Conservation (phyloP, 1,140 invertebrate species). For the Listronotus oregonensis region DNA sequence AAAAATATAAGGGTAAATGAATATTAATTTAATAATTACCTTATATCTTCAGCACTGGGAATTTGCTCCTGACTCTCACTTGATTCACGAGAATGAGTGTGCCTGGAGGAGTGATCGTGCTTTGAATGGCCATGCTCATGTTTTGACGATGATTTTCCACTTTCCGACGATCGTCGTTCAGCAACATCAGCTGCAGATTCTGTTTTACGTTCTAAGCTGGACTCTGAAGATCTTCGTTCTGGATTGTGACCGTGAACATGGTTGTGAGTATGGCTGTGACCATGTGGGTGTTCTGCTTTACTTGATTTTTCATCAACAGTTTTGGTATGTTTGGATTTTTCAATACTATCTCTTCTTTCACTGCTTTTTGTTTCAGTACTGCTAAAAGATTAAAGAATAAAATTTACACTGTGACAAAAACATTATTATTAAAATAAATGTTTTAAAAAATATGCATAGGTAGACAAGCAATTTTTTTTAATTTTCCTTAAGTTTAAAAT, state of each 20-base stretch:
- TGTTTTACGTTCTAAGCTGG: not conserved
- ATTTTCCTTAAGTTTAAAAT: no score
- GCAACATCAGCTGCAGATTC: not conserved
- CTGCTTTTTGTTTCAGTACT: constrained; percentile 29
- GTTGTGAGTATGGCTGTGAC: no score
- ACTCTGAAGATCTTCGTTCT: constrained; percentile 22
- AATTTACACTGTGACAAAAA: no score
- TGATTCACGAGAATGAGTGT: not conserved
- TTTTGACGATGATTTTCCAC: constrained; percentile 4
- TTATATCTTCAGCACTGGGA: constrained; percentile 36
- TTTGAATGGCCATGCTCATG: not conserved
- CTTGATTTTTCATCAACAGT: constrained; percentile 27
- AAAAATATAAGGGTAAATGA: no score
- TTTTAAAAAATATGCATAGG: no score
- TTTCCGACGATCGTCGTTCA: constrained; percentile 4
- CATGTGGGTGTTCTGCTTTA: constrained; percentile 1
- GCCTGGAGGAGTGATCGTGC: not conserved
- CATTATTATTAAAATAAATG: no score
- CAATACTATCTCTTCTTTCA: constrained; percentile 31
- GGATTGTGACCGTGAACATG: not conserved
- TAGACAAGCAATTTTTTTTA: no score
- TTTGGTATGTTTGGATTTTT: constrained; percentile 31
- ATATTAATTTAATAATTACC: constrained; percentile 1
- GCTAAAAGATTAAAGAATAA: not conserved
- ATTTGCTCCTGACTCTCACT: constrained; percentile 11